Evolutionary conservation across 1,140 invertebrate species (phyloP).

Genomic region (Druon quercuslanigerum): DNA sequence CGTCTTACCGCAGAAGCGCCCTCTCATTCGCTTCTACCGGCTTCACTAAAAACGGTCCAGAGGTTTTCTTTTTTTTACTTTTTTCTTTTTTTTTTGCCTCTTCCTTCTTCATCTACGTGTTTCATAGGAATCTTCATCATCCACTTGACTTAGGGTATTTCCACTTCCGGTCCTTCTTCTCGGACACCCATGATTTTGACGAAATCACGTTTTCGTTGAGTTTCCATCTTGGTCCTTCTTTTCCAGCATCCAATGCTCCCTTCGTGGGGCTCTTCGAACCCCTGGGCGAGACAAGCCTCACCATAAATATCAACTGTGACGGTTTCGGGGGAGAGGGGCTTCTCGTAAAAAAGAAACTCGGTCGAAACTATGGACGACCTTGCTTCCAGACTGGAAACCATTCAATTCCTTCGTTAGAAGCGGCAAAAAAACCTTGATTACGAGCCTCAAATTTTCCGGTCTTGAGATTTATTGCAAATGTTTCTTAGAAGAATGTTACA

Average conservation of each 20-base stretch:
- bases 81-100: slow-evolving; percentile 9
- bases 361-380: slow-evolving; percentile 48
- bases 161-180: slow-evolving; percentile 29
- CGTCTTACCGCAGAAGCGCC: slow-evolving; percentile 24
- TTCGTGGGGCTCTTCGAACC: slow-evolving; percentile 60
- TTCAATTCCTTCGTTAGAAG: slow-evolving; percentile 54
- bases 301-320: slow-evolving; percentile 72
- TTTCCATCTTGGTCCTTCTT: slow-evolving; percentile 32
- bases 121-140: slow-evolving; percentile 25
- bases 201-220: slow-evolving; percentile 53
- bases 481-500: neutral
- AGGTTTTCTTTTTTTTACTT: slow-evolving; percentile 35
- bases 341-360: slow-evolving; percentile 41
- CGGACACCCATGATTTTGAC: slow-evolving; percentile 60
- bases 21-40: slow-evolving; percentile 19
- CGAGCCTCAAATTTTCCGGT: slow-evolving; percentile 52
- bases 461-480: slow-evolving; percentile 31
- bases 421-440: slow-evolving; percentile 54
- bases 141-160: neutral
- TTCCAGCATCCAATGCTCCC: slow-evolving; percentile 39
- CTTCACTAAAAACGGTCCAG: slow-evolving; percentile 43
- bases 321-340: slow-evolving; percentile 46
- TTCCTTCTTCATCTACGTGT: slow-evolving; percentile 33
- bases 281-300: slow-evolving; percentile 58
- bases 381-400: slow-evolving; percentile 50